Conservation (phyloP, 1,140 invertebrate genomes). For the Heliconius nattereri region DNA sequence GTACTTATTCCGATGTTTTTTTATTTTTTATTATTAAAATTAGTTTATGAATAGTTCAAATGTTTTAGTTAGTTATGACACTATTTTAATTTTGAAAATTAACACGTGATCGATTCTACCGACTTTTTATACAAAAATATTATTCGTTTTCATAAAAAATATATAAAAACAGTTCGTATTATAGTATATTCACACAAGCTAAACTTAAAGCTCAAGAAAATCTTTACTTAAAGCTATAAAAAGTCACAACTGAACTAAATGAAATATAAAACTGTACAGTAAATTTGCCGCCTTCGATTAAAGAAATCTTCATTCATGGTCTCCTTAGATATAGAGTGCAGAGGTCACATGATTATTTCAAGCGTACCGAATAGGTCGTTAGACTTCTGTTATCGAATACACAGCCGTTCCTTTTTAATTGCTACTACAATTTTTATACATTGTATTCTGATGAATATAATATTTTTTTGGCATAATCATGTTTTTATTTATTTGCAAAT, state of each 20-base stretch:
- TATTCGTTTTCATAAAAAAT: too few relatives aligned
- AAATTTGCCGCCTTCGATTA: neutral
- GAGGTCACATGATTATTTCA: conserved; percentile 46
- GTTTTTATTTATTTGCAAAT: too few relatives aligned
- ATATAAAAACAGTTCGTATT: too few relatives aligned
- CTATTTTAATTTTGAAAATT: too few relatives aligned
- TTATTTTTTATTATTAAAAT: neutral
- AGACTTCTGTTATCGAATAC: conserved; percentile 43
- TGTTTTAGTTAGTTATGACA: too few relatives aligned
- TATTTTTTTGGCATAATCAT: neutral
- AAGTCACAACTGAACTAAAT: neutral
- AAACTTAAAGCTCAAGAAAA: neutral
- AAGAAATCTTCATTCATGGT: conserved; percentile 25
- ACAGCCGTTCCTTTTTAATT: conserved; percentile 19
- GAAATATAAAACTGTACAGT: neutral
- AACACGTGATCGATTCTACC: too few relatives aligned
- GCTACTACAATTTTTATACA: conserved; percentile 18
- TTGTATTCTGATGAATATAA: neutral
- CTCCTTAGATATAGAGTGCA: conserved; percentile 40
- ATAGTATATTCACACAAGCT: too few relatives aligned
- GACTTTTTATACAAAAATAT: too few relatives aligned
- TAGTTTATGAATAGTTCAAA: too few relatives aligned
- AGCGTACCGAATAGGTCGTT: conserved; percentile 41
- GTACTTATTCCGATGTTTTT: neutral
- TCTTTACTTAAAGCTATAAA: neutral